Evolutionary conservation across 2,888 invertebrate species (phyloP), one percentile per base, ranked within the genome.

Genomic region (Apamea crenata): DNA sequence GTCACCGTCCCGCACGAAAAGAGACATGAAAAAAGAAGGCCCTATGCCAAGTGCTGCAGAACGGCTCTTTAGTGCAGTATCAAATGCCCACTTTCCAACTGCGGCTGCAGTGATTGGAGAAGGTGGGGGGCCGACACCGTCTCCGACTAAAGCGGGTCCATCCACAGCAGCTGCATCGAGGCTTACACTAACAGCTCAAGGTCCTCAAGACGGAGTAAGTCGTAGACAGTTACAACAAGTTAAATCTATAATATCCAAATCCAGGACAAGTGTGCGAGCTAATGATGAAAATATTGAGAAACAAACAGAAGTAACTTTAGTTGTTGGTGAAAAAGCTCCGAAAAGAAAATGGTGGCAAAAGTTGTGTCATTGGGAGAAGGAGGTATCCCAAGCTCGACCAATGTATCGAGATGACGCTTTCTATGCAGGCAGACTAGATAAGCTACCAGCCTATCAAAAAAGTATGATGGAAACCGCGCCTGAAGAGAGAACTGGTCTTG

Each of bases 391-490:
- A 80, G 92, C 96, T 63, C 94, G 96, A 21, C 96, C 96, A 6
- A 92, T 97, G 94, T 97, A 97, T 85, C 92, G 96, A 80, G 96
- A 97, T 88, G 96, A 97, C 86, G 96, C 93, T 74, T 97, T 97
- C 91, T 97, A 95, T 84, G 92, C 91, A 25, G 96, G 96, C 1
- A 94, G 93, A 79, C 72, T 97, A 74, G 91, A 95, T 85, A 91
- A 93, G 14, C 89, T 97, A 80, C 93, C 95, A 32, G 90, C 84
- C 18, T 97, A 96, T 85, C 94, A 95, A 89, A 96, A 96, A 92
- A 96, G 95, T 91, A 90, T 91, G 84, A 87, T 94, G 81, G 93
- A 93, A 65, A 90, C 92, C 10, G 67, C 89, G 25, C 86, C 87
- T 12, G 93, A 93, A 78, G 84, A 85, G 2, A 94, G 93, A 91